Conservation (phyloP, 2,888 invertebrate species). For the Caenorhabditis uteleia region DNA sequence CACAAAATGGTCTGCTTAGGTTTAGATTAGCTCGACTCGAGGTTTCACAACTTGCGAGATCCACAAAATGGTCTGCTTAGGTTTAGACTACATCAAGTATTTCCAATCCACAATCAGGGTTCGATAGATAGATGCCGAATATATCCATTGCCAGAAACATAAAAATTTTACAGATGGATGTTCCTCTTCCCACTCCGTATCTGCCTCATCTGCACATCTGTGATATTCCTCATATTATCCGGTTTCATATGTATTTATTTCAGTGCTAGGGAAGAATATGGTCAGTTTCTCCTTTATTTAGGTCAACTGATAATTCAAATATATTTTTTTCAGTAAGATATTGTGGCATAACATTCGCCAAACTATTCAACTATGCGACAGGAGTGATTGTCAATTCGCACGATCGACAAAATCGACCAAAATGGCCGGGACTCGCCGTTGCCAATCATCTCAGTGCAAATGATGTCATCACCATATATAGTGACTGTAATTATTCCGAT, state of each 20-base stretch:
- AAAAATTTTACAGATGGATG: constrained; percentile 34
- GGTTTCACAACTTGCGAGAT: too few relatives aligned
- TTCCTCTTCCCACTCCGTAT: constrained; percentile 54
- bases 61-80: too few relatives aligned
- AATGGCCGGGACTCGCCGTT: constrained; percentile 55
- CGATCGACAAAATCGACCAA: constrained; percentile 49
- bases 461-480: constrained; percentile 59
- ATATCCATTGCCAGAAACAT: too few relatives aligned
- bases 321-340: constrained; percentile 22
- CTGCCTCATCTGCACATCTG: constrained; percentile 41
- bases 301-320: not conserved
- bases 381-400: constrained; percentile 54
- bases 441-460: constrained; percentile 61
- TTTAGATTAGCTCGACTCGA: too few relatives aligned
- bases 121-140: too few relatives aligned
- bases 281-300: constrained; percentile 9
- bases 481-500: constrained; percentile 50
- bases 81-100: too few relatives aligned
- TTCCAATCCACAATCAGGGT: too few relatives aligned
- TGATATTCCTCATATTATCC: constrained; percentile 44
- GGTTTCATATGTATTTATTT: constrained; percentile 23
- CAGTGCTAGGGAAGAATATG: constrained; percentile 11
- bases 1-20: too few relatives aligned
- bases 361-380: constrained; percentile 54
- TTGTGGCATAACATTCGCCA: constrained; percentile 55